Evolutionary conservation across 1,140 invertebrate genomes (phyloP).

Genomic region (Delia radicum): DNA sequence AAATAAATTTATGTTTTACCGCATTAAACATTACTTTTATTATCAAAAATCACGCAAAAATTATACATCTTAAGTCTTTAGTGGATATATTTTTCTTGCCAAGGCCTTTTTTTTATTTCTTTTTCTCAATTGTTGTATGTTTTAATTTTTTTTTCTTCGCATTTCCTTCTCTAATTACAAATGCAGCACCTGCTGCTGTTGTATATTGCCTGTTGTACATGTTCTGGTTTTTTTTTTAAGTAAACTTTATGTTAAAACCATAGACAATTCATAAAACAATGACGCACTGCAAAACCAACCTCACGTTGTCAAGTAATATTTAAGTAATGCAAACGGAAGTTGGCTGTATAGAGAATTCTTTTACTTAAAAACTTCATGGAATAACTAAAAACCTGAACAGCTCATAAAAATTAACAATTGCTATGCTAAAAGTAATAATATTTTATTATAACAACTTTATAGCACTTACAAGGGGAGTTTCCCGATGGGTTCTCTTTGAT

Average conservation of each 20-base stretch:
- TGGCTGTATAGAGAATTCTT: too few species aligned
- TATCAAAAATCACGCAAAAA: not conserved
- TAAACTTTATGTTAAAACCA: not conserved
- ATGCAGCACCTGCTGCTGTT: slow-evolving; percentile 2
- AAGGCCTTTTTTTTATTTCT: not conserved
- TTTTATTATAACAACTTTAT: too few species aligned
- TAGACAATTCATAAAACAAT: not conserved
- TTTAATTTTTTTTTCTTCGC: not conserved
- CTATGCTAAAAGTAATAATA: too few species aligned
- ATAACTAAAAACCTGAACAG: too few species aligned
- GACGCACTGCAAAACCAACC: not conserved
- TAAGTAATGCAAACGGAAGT: too few species aligned
- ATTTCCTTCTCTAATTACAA: slow-evolving; percentile 14
- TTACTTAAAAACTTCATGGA: too few species aligned
- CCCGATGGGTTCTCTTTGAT: too few species aligned
- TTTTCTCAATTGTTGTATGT: not conserved
- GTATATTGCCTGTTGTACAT: too few species aligned
- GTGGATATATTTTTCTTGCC: not conserved
- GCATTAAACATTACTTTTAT: not conserved
- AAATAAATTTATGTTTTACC: not conserved
- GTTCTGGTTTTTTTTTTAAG: too few species aligned
- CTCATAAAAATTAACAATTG: not conserved
- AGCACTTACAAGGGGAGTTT: too few species aligned
- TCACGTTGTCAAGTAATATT: not conserved
- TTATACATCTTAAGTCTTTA: too few species aligned